Base-by-base conservation (phyloP, 2,888 invertebrate genomes). In the Germaria angustata region DNA sequence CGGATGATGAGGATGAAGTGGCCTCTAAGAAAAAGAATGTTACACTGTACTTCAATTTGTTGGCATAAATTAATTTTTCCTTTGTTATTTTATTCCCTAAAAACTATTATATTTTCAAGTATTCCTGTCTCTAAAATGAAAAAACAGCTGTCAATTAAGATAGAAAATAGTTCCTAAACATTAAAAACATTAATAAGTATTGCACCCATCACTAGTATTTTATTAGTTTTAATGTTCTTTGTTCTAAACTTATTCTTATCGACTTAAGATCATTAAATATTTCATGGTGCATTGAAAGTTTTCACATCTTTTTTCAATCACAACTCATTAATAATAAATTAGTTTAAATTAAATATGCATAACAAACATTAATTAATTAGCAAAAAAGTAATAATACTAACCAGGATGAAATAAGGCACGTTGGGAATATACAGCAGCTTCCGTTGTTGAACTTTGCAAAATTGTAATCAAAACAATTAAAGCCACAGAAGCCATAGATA, bases 391-490 rank as follows among this genome's bases (percentile, higher is more conserved):
- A 5, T 5, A 28, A 82, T 89, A 90, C 89, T 90, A 85, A 90
- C 90, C 90, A 87, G 88, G 87, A 87, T 87, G 87, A 32, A 86
- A 84, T n/a, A 87, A 73, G 49, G 89, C 87, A 17, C 87, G 89
- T 81, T 90, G 89, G 22, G 87, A 87, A 79, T 86, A 90, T 44
- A 90, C 87, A 41, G 90, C 90, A 17, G 88, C 90, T 84, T 89
- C 86, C 57, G 79, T 72, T 20, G 85, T 84, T 46, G 68, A 77
- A 39, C 36, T 69, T 32, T 17, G 39, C 59, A 59, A 84, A 63
- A 78, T 5, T 68, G 71, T 77, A 76, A 85, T 34, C 17, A 85
- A 84, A 55, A 88, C 80, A 71, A 89, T 85, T 76, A 86, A 84
- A 69, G 87, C 84, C 79, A 83, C 82, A 69, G 85, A 73, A 82